Evolutionary conservation across 2,888 invertebrate species (phyloP).

Genomic region (Tipula helvola): DNA sequence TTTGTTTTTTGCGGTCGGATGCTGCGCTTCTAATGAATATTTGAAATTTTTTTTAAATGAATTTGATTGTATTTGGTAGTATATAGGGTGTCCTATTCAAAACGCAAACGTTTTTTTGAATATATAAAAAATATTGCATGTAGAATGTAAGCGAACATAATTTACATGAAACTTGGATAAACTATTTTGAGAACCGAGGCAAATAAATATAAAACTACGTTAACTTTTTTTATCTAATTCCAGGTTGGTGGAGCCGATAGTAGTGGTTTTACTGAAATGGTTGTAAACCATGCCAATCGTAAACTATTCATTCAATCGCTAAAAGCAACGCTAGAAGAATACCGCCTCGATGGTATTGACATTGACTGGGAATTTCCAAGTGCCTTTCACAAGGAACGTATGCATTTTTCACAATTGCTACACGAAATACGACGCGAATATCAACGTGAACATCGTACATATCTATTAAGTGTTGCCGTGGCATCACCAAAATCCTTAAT

Average conservation of each 20-base stretch:
- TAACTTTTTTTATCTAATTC: background rate
- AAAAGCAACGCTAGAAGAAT: constrained; percentile 30
- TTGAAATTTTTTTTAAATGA: no score
- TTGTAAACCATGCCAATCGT: constrained; percentile 53
- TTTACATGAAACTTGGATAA: no score
- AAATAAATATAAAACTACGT: background rate
- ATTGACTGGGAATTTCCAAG: constrained; percentile 84
- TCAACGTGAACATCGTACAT: constrained; percentile 42
- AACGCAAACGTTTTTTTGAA: no score
- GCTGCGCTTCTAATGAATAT: no score
- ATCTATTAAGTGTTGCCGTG: constrained; percentile 62
- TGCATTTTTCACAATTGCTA: constrained; percentile 62
- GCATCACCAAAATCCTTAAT: constrained; percentile 67
- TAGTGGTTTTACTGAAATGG: constrained; percentile 58
- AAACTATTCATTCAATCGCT: constrained; percentile 48
- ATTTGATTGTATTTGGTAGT: no score
- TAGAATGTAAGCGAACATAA: no score
- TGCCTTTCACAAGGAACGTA: constrained; percentile 46
- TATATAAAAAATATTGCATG: no score
- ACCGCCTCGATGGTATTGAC: constrained; percentile 36
- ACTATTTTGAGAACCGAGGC: no score
- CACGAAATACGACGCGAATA: constrained; percentile 59
- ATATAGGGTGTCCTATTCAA: no score
- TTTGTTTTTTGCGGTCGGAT: no score
- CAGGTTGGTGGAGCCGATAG: constrained; percentile 44